phyloP scores from a whole-genome alignment of 2,888 invertebrate species.

The Rhyacophila evoluta region DNA sequence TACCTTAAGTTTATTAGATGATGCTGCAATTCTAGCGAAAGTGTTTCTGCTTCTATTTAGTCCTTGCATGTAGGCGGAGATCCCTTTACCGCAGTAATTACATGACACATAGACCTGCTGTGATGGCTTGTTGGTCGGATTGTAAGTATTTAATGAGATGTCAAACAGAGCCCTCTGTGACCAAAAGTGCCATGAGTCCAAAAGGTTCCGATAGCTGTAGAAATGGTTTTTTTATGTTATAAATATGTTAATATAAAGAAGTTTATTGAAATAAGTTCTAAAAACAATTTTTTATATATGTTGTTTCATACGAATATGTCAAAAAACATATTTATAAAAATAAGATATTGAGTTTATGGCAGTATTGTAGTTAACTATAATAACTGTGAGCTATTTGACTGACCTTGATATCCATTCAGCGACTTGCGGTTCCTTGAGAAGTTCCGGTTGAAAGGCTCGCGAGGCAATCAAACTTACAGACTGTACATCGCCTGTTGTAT shows the following conservation, averaged over 20 bases:
- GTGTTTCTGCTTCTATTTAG: constrained; percentile 71
- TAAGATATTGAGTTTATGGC: no score
- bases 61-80: constrained; percentile 83
- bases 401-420: constrained; percentile 77
- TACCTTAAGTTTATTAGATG: constrained; percentile 81
- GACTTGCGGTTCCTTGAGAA: constrained; percentile 71
- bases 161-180: constrained; percentile 84
- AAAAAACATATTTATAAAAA: no score
- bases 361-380: no score
- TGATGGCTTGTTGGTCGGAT: constrained; percentile 69
- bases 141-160: constrained; percentile 74
- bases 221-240: no score
- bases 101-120: constrained; percentile 87
- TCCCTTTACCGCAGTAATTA: constrained; percentile 95
- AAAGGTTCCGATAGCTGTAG: constrained; percentile 77
- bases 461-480: constrained; percentile 86
- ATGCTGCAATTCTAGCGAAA: constrained; percentile 74
- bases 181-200: constrained; percentile 90
- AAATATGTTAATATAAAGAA: no score
- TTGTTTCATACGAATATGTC: no score
- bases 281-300: no score
- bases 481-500: constrained; percentile 90
- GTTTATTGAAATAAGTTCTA: no score
- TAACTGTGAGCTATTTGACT: constrained; percentile 19
- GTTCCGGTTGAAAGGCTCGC: constrained; percentile 77